A percentile compares a stretch with the other conserved stretches of the same genome.
Evolutionary conservation across 2,888 invertebrate species (phyloP).

Genomic region (Emesis furor): DNA sequence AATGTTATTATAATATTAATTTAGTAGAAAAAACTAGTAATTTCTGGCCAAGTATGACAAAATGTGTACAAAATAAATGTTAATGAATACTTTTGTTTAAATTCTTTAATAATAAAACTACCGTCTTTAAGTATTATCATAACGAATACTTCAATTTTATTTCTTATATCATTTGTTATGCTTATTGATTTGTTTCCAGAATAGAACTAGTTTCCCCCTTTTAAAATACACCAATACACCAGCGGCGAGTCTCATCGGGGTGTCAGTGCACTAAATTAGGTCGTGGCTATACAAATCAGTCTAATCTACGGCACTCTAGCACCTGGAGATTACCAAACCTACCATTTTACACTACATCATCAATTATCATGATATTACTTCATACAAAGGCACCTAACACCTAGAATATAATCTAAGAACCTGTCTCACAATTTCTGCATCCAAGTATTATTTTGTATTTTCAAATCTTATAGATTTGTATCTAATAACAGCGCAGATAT

Average conservation of each 20-base stretch:
- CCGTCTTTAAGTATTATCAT: too few relatives aligned
- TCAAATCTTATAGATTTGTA: not conserved
- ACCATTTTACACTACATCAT: slow-evolving; percentile 22
- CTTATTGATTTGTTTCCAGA: not conserved
- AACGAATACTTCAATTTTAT: too few relatives aligned
- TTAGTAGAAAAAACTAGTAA: too few relatives aligned
- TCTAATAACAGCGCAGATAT: too few relatives aligned
- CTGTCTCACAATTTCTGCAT: not conserved
- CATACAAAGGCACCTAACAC: slow-evolving; percentile 6
- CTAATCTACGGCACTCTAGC: slow-evolving; percentile 86
- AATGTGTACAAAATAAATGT: too few relatives aligned
- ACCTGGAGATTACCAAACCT: slow-evolving; percentile 80
- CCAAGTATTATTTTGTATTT: not conserved
- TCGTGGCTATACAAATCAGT: slow-evolving; percentile 90
- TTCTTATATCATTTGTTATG: not conserved
- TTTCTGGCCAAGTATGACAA: too few relatives aligned
- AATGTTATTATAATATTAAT: too few relatives aligned
- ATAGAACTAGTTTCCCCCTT: not conserved
- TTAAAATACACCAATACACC: slow-evolving; percentile 29
- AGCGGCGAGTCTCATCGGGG: slow-evolving; percentile 69
- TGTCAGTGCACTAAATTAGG: slow-evolving; percentile 82
- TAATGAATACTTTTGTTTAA: too few relatives aligned
- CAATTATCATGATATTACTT: slow-evolving; percentile 15
- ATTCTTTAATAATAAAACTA: too few relatives aligned
- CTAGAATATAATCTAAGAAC: slow-evolving; percentile 9